phyloP scores from a whole-genome alignment of 2,888 invertebrate species.

The Tineola bisselliella region DNA sequence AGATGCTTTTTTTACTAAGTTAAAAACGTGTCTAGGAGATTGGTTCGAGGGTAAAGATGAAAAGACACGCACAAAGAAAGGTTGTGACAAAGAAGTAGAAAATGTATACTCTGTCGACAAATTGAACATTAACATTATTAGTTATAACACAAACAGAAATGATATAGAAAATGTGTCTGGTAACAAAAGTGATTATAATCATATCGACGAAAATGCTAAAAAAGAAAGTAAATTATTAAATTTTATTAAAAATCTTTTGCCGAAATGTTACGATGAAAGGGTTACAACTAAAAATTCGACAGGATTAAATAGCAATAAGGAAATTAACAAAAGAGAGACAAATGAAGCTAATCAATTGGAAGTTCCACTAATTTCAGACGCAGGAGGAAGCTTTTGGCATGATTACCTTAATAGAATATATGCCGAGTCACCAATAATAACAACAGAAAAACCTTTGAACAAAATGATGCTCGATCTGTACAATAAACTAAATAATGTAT shows the following conservation, averaged over 20 bases:
- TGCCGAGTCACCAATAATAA: background rate
- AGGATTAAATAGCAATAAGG: background rate
- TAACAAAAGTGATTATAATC: background rate
- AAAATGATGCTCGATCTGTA: background rate
- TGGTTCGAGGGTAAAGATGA: background rate
- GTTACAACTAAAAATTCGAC: too few relatives aligned
- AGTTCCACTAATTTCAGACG: conserved; percentile 27
- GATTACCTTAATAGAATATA: conserved; percentile 23
- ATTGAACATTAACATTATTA: conserved; percentile 42
- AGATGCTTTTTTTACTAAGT: background rate
- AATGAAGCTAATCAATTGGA: conserved; percentile 20
- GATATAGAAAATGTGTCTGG: background rate
- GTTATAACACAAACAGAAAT: background rate
- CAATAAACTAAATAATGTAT: background rate
- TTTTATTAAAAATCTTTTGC: background rate
- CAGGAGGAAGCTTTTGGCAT: conserved; percentile 31
- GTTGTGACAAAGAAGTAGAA: conserved; percentile 19
- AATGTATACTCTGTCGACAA: conserved; percentile 40
- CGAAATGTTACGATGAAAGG: background rate
- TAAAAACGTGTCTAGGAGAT: background rate
- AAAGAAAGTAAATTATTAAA: background rate
- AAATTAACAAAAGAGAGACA: background rate
- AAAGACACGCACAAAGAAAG: background rate
- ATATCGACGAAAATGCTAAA: background rate
- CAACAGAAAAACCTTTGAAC: background rate